Base-by-base conservation (phyloP, 1,140 invertebrate genomes). In the Lithobius niger region DNA sequence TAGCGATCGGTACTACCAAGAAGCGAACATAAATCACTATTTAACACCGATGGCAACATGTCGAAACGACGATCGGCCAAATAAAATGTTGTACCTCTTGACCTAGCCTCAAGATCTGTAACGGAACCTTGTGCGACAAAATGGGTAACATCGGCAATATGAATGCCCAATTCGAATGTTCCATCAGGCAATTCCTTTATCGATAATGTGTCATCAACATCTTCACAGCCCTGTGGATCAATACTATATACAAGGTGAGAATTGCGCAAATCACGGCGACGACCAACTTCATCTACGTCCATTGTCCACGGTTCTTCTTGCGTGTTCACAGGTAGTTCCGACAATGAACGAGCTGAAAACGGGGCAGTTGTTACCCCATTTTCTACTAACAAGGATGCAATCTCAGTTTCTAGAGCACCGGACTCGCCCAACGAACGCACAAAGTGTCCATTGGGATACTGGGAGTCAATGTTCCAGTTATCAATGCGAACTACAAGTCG, bases 131-230 rank as follows among this genome's bases (percentile, higher is more conserved):
- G 65, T 19, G 63, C 42, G 2, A 76, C 60, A 62, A 75, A 76
- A 61, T 66, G 68, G 36, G 67, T 72, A 1, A 76, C 75, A 68
- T 76, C 75, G 54, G 75, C 74, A 55, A 76, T 76, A 56, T 76
- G 75, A 3, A 76, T 74, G 3, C 75, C 75, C 13, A 76, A 61
- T 58, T 75, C 59, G 24, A 61, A 28, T 25, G 56, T 52, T 60
- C 69, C 71, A 61, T 70, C 61, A 3, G 59, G 61, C 1, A 73
- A 55, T 21, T 64, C 55, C 55, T 31, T 57, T 3, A 63, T 36
- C 31, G 73, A 74, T 21, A 76, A 52, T 19, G 75, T 70, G 64
- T 76, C 74, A 65, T 76, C 74, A 18, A 76, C 62, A 64, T 76
- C 74, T 57, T 72, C 62, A 42, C 74, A 73, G 42, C 71, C 71